Base-by-base conservation (phyloP, 2,888 invertebrate species). In the Pseudoips prasinana region DNA sequence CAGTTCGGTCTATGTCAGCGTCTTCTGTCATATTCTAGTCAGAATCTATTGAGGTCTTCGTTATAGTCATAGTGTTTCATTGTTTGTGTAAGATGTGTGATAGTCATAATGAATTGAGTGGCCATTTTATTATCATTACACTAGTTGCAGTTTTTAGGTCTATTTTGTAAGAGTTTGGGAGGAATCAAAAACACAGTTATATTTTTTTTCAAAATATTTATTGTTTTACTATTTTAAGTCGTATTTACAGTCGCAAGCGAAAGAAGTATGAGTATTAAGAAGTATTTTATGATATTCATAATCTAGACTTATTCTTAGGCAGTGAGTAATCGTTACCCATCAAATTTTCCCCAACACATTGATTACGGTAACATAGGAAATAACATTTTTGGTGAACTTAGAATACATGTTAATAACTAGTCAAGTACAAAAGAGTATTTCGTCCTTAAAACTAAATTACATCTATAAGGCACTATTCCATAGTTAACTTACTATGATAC, bases 391-490 rank as follows among this genome's bases (percentile, higher is more conserved):
- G 86, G 86, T 79, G 74, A 78, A 63, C 74, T 77, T 76, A 78
- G 45, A 68, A 58, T 46, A 73, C 68, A 61, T 66, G 68, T 73
- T 72, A 74, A 67, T 56, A 71, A 63, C 65, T 74, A 78, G 57
- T 76, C 65, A 74, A 76, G 72, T 78, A 81, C 71, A 74, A 75
- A 77, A 75, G 82, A 86, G 83, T 85, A 83, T 85, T 86, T 73
- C 44, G 53, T 71, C 64, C 69, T 76, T 83, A 79, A 53, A 58
- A 61, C 73, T 76, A 76, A 54, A 63, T 73, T 82, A 83, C 69
- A 83, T 70, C 87, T 88, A 88, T 88, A 88, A 88, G 88, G 88
- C 88, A 88, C 88, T 88, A 87, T 85, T 83, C 48, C 80, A 80
- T 84, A 86, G 78, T 78, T 81, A 82, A 79, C 71, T 79, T 84